Evolutionary conservation across 2,113 vertebrate species (phyloP), one percentile per base, ranked within the genome.

Genomic region (Notarius lentiginosus): DNA sequence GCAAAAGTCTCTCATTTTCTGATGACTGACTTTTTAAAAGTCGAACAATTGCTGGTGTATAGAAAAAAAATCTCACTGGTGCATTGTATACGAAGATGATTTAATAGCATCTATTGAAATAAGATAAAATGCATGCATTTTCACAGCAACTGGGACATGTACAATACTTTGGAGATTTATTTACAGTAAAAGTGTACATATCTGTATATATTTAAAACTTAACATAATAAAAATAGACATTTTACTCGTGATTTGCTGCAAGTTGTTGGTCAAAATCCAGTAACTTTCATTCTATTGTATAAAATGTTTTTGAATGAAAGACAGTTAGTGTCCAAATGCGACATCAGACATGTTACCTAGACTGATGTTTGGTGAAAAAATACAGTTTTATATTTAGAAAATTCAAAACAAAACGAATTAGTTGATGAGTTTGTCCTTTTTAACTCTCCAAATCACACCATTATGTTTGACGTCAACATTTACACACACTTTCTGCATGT

Each of bases 211-310:
- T 47, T 61, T 0, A 80, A 34, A 30, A 27, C 12, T 55, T 27
- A 20, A 72, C n/a, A 68, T 30, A 77, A 56, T 81, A 10, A 63
- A 81, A 60, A 79, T 4, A 75, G 66, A 80, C 17, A 80, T 80
- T 34, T 34, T 41, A 65, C 80, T 63, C 22, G 56, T 47, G 20
- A 65, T 22, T 80, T 41, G 15, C n/a, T 27, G 49, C 24, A 6
- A 7, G 5, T 9, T 79, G 77, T 53, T 53, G 73, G 72, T 77
- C 24, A 24, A 77, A 53, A 53, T 76, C 9, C 41, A 20, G 4
- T n/a, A 14, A n/a, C 76, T 79, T 79, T 27, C 7, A 79, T 41
- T 80, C 20, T 41, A 60, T 18, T 20, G 0, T 34, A 12, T 27
- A 77, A 81, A 61, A 34, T 10, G 6, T 41, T 47, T n/a, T 41